phyloP scores from a whole-genome alignment of 2,113 vertebrate genomes.

The Sterrhoptilus dennistouni region DNA sequence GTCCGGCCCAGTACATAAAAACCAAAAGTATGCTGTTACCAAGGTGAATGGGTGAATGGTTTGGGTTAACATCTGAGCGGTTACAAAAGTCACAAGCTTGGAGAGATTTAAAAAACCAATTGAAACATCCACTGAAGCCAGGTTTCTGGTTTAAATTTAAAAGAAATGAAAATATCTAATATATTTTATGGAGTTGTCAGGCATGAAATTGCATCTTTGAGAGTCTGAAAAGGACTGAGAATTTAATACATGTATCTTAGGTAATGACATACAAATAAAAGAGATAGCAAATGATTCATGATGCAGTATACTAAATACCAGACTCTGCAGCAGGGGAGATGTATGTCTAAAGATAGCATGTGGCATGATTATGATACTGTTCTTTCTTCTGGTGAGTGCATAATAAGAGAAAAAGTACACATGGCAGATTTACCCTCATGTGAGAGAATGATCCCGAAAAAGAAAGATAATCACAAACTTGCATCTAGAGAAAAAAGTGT shows the following conservation, averaged over 20 bases:
- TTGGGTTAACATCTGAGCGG: constrained; percentile 62
- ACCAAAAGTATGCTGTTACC: constrained; percentile 61
- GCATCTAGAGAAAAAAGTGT: neutral
- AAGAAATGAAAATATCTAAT: constrained; percentile 49
- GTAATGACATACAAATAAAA: constrained; percentile 46
- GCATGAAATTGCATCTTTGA: constrained; percentile 48
- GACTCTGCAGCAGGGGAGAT: neutral
- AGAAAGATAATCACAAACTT: neutral
- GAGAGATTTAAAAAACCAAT: constrained; percentile 31
- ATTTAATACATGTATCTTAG: constrained; percentile 14
- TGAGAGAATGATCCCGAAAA: neutral
- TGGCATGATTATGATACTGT: neutral
- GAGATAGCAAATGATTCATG: constrained; percentile 2
- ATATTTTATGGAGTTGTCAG: constrained; percentile 49
- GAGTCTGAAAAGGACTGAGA: neutral
- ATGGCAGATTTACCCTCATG: neutral
- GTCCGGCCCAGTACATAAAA: constrained; percentile 67
- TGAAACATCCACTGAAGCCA: constrained; percentile 45
- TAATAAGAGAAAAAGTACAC: neutral
- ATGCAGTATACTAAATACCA: neutral
- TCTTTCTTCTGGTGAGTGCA: neutral
- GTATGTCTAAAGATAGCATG: neutral
- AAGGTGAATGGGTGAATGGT: constrained; percentile 67
- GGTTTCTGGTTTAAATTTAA: constrained; percentile 69
- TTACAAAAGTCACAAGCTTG: constrained; percentile 55